Conservation (phyloP, 2,888 invertebrate species). For the Drosophila mercatorum region DNA sequence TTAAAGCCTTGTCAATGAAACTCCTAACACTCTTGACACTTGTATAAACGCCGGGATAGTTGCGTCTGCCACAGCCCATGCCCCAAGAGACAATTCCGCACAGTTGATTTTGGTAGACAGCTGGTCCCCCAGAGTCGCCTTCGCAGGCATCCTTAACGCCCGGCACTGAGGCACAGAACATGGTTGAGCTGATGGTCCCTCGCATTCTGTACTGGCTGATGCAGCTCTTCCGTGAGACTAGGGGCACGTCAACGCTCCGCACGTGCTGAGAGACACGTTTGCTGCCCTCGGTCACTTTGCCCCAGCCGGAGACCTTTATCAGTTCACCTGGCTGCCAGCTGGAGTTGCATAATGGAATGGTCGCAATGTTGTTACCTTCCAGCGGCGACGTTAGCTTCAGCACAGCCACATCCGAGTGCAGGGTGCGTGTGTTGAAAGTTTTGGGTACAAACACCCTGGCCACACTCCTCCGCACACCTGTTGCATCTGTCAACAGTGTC, state of each 20-base stretch:
- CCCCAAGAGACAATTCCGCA: constrained; percentile 89
- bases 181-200: constrained; percentile 64
- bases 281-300: constrained; percentile 59
- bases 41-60: constrained; percentile 91
- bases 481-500: constrained; percentile 58
- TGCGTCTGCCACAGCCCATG: constrained; percentile 84
- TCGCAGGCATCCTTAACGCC: constrained; percentile 78
- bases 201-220: constrained; percentile 50
- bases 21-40: constrained; percentile 85
- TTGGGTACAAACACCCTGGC: constrained; percentile 62
- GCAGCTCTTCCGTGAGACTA: constrained; percentile 67
- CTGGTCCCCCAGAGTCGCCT: constrained; percentile 84
- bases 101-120: constrained; percentile 71
- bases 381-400: constrained; percentile 65
- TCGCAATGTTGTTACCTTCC: constrained; percentile 64
- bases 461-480: constrained; percentile 60
- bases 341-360: constrained; percentile 70
- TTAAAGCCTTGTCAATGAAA: constrained; percentile 70
- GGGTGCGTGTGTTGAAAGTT: constrained; percentile 55
- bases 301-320: constrained; percentile 81
- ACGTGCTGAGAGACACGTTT: constrained; percentile 63
- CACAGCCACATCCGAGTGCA: constrained; percentile 78
- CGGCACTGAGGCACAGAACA: constrained; percentile 79
- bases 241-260: constrained; percentile 68
- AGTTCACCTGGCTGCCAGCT: constrained; percentile 56